Conservation (phyloP, 2,113 vertebrate genomes). For the Lophius piscatorius region DNA sequence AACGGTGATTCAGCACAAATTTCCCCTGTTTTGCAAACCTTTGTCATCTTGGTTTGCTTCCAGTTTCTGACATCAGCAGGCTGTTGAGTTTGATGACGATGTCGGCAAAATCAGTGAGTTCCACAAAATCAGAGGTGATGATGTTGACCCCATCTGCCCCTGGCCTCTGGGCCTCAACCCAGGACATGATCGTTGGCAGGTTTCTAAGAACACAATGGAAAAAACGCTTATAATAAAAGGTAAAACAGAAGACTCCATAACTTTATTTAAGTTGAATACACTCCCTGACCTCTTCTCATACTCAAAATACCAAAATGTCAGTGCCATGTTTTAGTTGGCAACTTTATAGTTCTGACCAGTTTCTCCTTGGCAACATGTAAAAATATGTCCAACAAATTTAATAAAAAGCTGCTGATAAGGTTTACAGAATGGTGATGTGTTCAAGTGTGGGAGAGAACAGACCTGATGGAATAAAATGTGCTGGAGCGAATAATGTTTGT, state of each 20-base stretch:
- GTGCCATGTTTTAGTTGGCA: no score
- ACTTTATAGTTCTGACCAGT: no score
- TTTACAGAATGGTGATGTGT: not conserved
- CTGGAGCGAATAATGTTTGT: slow-evolving; percentile 6
- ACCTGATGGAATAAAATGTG: not conserved
- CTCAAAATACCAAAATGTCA: no score
- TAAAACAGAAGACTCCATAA: not conserved
- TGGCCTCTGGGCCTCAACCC: slow-evolving; percentile 94
- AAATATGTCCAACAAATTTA: not conserved
- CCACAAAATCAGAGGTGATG: slow-evolving; percentile 98
- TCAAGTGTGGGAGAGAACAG: not conserved
- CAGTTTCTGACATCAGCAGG: slow-evolving; percentile 78
- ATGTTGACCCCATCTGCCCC: slow-evolving; percentile 93
- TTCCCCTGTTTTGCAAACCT: slow-evolving; percentile 1
- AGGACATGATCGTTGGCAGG: slow-evolving; percentile 92
- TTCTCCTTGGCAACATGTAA: no score
- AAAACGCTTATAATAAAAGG: not conserved
- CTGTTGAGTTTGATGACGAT: slow-evolving; percentile 92
- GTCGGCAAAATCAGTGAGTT: slow-evolving; percentile 94
- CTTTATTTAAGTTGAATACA: slow-evolving; percentile 4
- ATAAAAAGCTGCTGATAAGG: not conserved
- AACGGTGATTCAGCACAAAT: not conserved
- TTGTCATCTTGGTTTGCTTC: slow-evolving; percentile 55
- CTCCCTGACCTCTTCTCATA: not conserved
- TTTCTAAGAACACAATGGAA: slow-evolving; percentile 80